Evolutionary conservation across 2,888 invertebrate genomes (phyloP).

Genomic region (Hypolimnas misippus): DNA sequence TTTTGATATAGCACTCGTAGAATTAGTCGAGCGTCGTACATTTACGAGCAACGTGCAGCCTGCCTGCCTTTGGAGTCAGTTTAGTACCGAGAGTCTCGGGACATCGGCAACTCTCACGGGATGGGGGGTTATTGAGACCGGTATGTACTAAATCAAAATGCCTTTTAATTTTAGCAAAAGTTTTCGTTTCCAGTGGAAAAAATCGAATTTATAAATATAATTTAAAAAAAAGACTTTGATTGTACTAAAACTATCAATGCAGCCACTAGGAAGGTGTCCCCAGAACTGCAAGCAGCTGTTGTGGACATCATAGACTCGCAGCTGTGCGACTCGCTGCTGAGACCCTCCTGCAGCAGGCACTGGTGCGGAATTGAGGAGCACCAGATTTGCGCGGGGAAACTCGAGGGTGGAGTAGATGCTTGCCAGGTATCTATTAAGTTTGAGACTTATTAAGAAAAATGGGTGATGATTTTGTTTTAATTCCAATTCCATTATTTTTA

Average conservation of each 20-base stretch:
- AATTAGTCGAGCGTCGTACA: conserved; percentile 36
- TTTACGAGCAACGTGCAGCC: conserved; percentile 46
- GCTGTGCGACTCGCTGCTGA: no score
- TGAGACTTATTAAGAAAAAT: no score
- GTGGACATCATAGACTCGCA: no score
- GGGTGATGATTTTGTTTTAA: no score
- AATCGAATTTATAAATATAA: no score
- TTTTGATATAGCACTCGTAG: conserved; percentile 51
- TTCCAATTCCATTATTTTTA: no score
- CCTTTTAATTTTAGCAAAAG: no score
- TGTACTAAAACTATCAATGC: no score
- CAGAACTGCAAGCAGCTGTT: conserved; percentile 46
- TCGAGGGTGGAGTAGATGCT: conserved; percentile 44
- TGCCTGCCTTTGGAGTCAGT: conserved; percentile 47
- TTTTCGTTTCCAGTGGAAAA: no score
- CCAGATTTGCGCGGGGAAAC: no score
- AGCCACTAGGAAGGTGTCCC: conserved; percentile 31
- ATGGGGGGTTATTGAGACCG: conserved; percentile 49
- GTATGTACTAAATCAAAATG: conserved; percentile 40
- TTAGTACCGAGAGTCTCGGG: conserved; percentile 39
- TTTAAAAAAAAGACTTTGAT: no score
- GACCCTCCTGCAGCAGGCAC: conserved; percentile 41
- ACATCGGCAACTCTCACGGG: conserved; percentile 46
- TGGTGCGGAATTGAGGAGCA: conserved; percentile 51
- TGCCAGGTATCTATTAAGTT: conserved; percentile 28